Base-by-base conservation (phyloP, 2,113 vertebrate species). In the Ceyx melanurus region DNA sequence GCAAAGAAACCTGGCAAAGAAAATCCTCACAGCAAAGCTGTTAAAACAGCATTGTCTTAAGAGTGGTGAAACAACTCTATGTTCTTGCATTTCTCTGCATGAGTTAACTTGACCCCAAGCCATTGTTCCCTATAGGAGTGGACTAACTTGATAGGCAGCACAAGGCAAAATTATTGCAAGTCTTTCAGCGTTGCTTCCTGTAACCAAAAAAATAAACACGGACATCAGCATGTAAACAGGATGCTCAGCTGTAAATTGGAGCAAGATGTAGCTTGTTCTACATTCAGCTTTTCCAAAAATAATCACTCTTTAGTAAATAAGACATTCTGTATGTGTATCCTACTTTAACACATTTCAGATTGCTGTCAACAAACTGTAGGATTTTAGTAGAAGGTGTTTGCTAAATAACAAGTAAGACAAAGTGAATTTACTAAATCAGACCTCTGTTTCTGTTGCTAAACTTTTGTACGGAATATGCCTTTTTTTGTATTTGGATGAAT, bases 351-450 rank as follows among this genome's bases (percentile, higher is more conserved):
- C 90, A 72, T 96, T 91, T 95, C 87, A 91, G 80, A 96, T 79
- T 94, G 88, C 90, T 48, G n/a, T 93, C 93, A 96, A 95, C 90
- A 95, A 96, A 93, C 84, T 95, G 94, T 21, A 93, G 82, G 86
- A 16, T 93, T 94, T 93, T 82, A 93, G 92, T 82, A 9, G 94
- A 96, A 93, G 93, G 92, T 95, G 92, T 97, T 91, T 95, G 90
- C 81, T 94, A 95, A 95, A 96, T 95, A 94, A 96, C 66, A 95
- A 96, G 74, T 62, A 67, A 93, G 80, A 57, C 80, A 92, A 94
- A 91, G 60, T 90, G 86, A 89, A 76, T 95, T 95, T 93, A 80
- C 57, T 57, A 92, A 93, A 94, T 88, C 76, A 83, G 84, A 82
- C 53, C 57, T 79, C 91, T 91, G 88, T 19, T 93, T 92, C 71